These are phyloP conservation scores for Paralvinella palmiformis DNA, from an alignment of 1,140 invertebrate species.

Conservation along the genomic window DNA sequence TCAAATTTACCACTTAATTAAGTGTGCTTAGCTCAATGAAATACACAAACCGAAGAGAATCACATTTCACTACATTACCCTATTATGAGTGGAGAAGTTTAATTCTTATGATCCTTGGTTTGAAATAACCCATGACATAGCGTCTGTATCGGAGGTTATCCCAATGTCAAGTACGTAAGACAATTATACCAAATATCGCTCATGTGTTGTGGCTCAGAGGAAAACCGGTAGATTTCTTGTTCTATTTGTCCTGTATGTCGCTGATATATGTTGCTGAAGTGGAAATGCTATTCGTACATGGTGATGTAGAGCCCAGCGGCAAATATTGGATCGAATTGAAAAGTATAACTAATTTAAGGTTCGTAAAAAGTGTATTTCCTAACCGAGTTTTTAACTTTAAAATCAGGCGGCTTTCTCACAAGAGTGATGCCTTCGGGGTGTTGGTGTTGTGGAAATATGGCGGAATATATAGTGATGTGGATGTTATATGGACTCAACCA, in stretches of 20 bases:
- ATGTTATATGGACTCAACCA: conserved; percentile 17
- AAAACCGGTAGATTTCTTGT: conserved; percentile 9
- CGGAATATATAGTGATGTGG: conserved; percentile 20
- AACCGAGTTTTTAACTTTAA: background rate
- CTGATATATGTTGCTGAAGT: conserved; percentile 16
- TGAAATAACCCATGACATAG: too few species aligned
- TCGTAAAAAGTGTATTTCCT: background rate
- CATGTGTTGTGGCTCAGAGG: conserved; percentile 21
- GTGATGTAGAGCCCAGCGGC: conserved; percentile 10
- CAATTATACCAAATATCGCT: conserved; percentile 19
- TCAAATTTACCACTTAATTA: conserved; percentile 17
- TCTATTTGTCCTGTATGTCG: conserved; percentile 16
- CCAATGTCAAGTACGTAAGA: too few species aligned
- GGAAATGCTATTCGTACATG: conserved; percentile 16
- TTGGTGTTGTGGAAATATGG: conserved; percentile 18
- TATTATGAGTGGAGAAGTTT: background rate
- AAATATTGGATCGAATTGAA: conserved; percentile 9
- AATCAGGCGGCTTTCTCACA: background rate
- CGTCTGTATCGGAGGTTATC: too few species aligned
- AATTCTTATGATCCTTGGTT: background rate
- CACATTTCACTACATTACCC: background rate
- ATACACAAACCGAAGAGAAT: conserved; percentile 11
- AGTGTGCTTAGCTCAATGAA: conserved; percentile 8
- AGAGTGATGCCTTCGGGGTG: conserved; percentile 19
- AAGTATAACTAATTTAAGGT: background rate